Conservation (phyloP, 2,113 vertebrate genomes). For the Sceloporus tristichus region DNA sequence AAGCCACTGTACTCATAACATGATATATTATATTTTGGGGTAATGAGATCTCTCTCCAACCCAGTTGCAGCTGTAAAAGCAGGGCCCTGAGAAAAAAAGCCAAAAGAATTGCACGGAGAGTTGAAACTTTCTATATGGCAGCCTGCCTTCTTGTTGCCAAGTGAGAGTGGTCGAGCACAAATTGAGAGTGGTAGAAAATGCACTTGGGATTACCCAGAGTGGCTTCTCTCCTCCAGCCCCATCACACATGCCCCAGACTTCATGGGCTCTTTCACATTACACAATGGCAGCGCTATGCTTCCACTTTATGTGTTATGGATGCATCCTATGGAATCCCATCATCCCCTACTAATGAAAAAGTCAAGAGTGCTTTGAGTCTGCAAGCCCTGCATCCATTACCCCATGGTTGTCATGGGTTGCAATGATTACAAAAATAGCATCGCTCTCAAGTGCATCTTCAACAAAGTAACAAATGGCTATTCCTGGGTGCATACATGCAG, state of each 20-base stretch:
- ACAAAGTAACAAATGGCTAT: not conserved
- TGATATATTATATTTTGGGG: not conserved
- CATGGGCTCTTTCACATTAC: too few species aligned
- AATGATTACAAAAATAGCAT: too few species aligned
- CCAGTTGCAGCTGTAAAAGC: not conserved
- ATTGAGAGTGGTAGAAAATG: fast-evolving
- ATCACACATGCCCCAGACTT: too few species aligned
- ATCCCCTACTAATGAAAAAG: too few species aligned
- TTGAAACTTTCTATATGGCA: not conserved
- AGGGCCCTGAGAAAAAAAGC: not conserved
- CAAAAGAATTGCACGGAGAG: not conserved
- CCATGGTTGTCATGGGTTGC: too few species aligned
- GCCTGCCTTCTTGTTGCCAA: not conserved
- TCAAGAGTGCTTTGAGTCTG: too few species aligned
- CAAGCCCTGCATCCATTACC: too few species aligned
- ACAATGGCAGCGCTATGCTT: too few species aligned
- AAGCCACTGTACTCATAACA: fast-evolving
- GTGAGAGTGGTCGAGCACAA: not conserved
- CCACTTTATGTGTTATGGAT: too few species aligned
- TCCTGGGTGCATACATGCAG: too few species aligned
- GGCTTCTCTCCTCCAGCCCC: not conserved
- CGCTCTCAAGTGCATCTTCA: too few species aligned
- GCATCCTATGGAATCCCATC: too few species aligned
- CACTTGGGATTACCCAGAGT: not conserved
- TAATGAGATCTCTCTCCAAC: not conserved